These are phyloP conservation scores for Rafetus swinhoei DNA, from an alignment of 2,113 vertebrate species.

Conservation along the genomic window DNA sequence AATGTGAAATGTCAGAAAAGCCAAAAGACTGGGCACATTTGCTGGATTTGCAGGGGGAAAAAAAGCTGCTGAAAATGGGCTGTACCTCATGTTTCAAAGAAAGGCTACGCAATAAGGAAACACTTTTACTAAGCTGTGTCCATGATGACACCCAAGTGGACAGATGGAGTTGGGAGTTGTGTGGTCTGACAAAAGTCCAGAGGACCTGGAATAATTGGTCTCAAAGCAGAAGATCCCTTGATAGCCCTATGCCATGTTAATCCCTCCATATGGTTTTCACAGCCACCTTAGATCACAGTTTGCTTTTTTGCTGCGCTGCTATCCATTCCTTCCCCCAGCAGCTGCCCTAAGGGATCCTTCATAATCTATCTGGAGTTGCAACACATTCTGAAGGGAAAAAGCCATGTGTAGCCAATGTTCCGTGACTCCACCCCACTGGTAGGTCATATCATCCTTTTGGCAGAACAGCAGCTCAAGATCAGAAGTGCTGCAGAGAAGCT, in stretches of 20 bases:
- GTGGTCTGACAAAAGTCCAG: not conserved
- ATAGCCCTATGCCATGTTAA: not conserved
- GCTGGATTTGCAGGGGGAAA: not conserved
- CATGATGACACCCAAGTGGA: not conserved
- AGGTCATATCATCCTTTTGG: not conserved
- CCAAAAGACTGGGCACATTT: not conserved
- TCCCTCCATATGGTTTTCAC: not conserved
- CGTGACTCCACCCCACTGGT: not conserved
- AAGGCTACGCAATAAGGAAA: not conserved
- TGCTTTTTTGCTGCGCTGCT: not conserved
- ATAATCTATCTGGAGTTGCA: not conserved
- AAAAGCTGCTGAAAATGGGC: not conserved
- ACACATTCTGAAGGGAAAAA: not conserved
- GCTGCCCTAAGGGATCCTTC: not conserved
- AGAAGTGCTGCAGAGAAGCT: not conserved
- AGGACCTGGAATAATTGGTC: not conserved
- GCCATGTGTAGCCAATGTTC: not conserved
- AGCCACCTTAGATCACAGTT: not conserved
- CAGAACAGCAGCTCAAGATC: fast-evolving
- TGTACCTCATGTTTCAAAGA: not conserved
- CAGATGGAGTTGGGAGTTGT: not conserved
- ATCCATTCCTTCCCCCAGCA: not conserved
- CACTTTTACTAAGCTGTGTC: not conserved
- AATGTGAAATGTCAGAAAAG: not conserved
- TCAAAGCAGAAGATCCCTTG: not conserved